phyloP scores from a whole-genome alignment of 2,888 invertebrate genomes.

The Alviniconcha strummeri region DNA sequence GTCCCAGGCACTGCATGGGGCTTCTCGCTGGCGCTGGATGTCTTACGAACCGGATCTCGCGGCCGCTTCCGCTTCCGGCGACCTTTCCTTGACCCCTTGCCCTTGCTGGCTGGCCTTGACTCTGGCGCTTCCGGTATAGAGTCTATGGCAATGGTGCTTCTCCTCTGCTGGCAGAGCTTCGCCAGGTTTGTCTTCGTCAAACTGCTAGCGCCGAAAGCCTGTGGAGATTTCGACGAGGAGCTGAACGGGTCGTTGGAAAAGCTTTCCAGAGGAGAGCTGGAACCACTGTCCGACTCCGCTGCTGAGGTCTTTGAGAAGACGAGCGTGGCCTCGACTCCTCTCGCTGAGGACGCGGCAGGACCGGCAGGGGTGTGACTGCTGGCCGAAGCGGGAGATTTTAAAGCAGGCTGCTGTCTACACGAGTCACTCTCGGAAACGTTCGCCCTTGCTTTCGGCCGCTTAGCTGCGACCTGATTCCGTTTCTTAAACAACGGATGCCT shows the following conservation, averaged over 20 bases:
- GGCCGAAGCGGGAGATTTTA: background rate
- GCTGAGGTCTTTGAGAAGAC: background rate
- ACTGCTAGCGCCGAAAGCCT: background rate
- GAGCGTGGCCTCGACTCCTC: background rate
- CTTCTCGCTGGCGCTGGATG: no score
- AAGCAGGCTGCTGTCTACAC: background rate
- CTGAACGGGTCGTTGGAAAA: background rate
- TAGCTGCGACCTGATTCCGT: slow-evolving; percentile 1
- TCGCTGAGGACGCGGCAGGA: background rate
- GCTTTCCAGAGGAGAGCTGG: background rate
- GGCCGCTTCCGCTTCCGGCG: no score
- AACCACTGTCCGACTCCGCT: background rate
- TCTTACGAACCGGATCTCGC: no score
- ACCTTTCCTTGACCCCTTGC: no score
- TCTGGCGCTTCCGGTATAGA: background rate
- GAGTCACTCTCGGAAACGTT: background rate
- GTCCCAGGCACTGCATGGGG: no score
- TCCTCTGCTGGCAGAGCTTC: background rate
- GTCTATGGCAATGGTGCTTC: background rate
- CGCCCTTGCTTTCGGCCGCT: background rate
- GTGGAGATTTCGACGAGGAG: background rate
- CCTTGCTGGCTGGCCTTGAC: background rate
- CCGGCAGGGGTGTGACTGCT: background rate
- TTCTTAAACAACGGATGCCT: slow-evolving; percentile 32
- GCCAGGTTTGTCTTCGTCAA: background rate